Conservation (phyloP, 1,140 invertebrate species). For the Dendrolimus kikuchii region DNA sequence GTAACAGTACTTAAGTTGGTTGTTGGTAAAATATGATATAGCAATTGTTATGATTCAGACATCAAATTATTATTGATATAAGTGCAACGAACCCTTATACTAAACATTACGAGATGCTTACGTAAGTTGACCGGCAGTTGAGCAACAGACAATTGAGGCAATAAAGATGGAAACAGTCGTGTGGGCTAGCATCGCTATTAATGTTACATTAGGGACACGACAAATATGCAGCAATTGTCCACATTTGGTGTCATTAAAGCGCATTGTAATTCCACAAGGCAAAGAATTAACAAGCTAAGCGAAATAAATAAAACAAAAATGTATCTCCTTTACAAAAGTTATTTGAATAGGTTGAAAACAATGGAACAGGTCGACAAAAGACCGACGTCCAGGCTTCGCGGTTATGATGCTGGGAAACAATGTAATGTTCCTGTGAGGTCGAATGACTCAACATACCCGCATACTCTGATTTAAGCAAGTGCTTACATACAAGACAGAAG, state of each 20-base stretch:
- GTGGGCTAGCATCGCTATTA: slow-evolving; percentile 41
- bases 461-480: slow-evolving; percentile 23
- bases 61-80: slow-evolving; percentile 13
- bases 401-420: slow-evolving; percentile 45
- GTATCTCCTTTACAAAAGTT: slow-evolving; percentile 34
- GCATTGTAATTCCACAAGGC: slow-evolving; percentile 10
- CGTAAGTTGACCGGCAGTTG: slow-evolving; percentile 38
- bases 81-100: slow-evolving; percentile 35
- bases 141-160: slow-evolving; percentile 56
- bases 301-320: slow-evolving; percentile 39
- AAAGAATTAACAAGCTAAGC: slow-evolving; percentile 28
- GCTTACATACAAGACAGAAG: too few relatives aligned
- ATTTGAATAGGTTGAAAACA: slow-evolving; percentile 51
- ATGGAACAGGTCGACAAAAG: slow-evolving; percentile 49
- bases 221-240: slow-evolving; percentile 13
- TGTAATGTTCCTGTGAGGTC: slow-evolving; percentile 48
- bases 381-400: slow-evolving; percentile 42
- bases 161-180: slow-evolving; percentile 49
- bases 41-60: slow-evolving; percentile 1
- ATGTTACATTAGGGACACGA: slow-evolving; percentile 40
- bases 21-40: neutral
- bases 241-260: slow-evolving; percentile 12
- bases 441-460: slow-evolving; percentile 48
- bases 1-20: too few relatives aligned
- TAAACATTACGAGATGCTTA: slow-evolving; percentile 39